Evolutionary conservation across 2,113 vertebrate species (phyloP).

Genomic region (Alaudala cheleensis): DNA sequence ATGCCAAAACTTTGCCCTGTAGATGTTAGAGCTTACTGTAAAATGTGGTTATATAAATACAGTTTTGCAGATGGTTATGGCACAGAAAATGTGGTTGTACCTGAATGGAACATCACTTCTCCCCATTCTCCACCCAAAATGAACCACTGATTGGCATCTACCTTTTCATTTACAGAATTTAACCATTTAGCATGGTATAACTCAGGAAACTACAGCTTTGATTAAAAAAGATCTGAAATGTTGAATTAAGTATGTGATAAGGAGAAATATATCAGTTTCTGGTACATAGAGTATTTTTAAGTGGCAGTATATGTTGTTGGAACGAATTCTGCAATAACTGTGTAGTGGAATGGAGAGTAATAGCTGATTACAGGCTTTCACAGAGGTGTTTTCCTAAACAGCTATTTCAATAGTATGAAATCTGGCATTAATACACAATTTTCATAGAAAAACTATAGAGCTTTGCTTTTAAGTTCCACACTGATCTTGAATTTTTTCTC

Average conservation of each 20-base stretch:
- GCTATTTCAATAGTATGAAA: not conserved
- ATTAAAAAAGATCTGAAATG: not conserved
- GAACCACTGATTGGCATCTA: not conserved
- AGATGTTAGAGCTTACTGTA: not conserved
- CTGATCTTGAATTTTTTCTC: not conserved
- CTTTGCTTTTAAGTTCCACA: not conserved
- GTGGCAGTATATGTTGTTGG: not conserved
- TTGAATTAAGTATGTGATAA: not conserved
- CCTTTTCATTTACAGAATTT: not conserved
- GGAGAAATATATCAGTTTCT: not conserved
- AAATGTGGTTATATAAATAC: not conserved
- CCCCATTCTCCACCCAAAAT: not conserved
- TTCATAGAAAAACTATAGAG: not conserved
- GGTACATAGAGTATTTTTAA: not conserved
- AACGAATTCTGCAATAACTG: not conserved
- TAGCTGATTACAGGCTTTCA: not conserved
- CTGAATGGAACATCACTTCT: not conserved
- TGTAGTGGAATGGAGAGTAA: not conserved
- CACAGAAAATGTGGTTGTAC: not conserved
- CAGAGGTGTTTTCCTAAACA: not conserved
- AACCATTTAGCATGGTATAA: not conserved
- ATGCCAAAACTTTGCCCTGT: slow-evolving; percentile 1
- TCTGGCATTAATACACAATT: not conserved
- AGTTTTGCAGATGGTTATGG: slow-evolving; percentile 9
- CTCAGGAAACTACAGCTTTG: not conserved